phyloP scores from a whole-genome alignment of 2,113 vertebrate genomes.

The Ictalurus furcatus region DNA sequence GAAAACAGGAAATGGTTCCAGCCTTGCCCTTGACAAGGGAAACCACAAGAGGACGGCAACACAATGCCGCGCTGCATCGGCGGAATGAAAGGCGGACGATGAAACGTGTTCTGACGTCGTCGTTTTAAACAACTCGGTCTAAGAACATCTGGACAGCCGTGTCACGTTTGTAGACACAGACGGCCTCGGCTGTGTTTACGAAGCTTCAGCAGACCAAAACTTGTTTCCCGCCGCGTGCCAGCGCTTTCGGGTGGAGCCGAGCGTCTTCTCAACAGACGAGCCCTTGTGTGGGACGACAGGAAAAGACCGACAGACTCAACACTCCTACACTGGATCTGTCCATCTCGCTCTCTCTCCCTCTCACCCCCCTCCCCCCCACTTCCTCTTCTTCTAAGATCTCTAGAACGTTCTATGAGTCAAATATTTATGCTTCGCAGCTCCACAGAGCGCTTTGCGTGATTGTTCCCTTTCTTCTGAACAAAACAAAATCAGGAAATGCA shows the following conservation, averaged over 20 bases:
- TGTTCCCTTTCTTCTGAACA: background rate
- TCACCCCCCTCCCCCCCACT: background rate
- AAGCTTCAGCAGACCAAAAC: background rate
- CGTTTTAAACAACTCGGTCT: background rate
- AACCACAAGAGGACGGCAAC: background rate
- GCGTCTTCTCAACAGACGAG: slow-evolving; percentile 44
- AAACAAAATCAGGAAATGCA: background rate
- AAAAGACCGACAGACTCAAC: slow-evolving; percentile 2
- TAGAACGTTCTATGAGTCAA: background rate
- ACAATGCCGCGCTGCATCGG: background rate
- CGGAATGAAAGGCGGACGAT: background rate
- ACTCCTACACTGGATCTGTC: background rate
- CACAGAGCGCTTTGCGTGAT: background rate
- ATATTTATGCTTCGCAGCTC: background rate
- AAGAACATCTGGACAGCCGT: background rate
- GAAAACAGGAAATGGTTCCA: slow-evolving; percentile 7
- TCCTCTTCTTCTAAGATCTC: background rate
- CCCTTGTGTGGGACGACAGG: slow-evolving; percentile 33
- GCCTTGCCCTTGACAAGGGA: background rate
- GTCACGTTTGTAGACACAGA: background rate
- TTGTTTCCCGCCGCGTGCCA: background rate
- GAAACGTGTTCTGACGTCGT: too few relatives aligned
- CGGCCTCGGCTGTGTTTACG: background rate
- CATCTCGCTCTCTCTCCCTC: background rate
- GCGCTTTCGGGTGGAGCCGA: slow-evolving; percentile 36